Base-by-base conservation (phyloP, 2,113 vertebrate genomes). In the Mus spicilegus region DNA sequence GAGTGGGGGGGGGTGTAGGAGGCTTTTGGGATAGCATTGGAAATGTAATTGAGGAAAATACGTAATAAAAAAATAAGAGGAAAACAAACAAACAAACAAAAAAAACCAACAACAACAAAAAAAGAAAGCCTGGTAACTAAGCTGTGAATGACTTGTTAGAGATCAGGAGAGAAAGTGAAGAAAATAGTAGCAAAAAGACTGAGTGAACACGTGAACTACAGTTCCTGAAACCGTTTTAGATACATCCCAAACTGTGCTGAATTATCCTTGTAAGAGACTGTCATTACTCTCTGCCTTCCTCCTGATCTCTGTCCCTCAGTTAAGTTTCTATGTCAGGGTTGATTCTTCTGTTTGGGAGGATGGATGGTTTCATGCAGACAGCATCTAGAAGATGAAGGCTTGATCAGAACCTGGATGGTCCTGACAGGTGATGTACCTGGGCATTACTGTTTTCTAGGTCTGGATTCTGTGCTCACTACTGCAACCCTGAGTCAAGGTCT, bases 61-160 rank as follows among this genome's bases (percentile, higher is more conserved):
- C n/a, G n/a, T n/a, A n/a, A n/a, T n/a, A n/a, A n/a, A n/a, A n/a
- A n/a, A n/a, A n/a, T n/a, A n/a, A n/a, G n/a, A n/a, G n/a, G n/a
- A n/a, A n/a, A n/a, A n/a, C n/a, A n/a, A n/a, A n/a, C n/a, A n/a
- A n/a, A n/a, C n/a, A n/a, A n/a, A n/a, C n/a, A n/a, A n/a, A n/a
- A n/a, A n/a, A n/a, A n/a, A n/a, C n/a, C n/a, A n/a, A n/a, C n/a
- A n/a, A n/a, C n/a, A n/a, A n/a, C n/a, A n/a, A n/a, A n/a, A n/a
- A n/a, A 85, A 54, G 20, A 82, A 92, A 67, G n/a, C 46, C 65
- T 46, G 30, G 86, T 94, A 26, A 93, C 42, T 65, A 16, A 89
- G 49, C 51, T 82, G 2, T 51, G 70, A 61, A n/a, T 49, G 56
- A 81, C 4, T n/a, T 33, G 76, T 33, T 24, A 51, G 10, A 20